These are phyloP conservation scores for Pungitius pungitius DNA, from an alignment of 2,113 vertebrate genomes.

Conservation along the genomic window DNA sequence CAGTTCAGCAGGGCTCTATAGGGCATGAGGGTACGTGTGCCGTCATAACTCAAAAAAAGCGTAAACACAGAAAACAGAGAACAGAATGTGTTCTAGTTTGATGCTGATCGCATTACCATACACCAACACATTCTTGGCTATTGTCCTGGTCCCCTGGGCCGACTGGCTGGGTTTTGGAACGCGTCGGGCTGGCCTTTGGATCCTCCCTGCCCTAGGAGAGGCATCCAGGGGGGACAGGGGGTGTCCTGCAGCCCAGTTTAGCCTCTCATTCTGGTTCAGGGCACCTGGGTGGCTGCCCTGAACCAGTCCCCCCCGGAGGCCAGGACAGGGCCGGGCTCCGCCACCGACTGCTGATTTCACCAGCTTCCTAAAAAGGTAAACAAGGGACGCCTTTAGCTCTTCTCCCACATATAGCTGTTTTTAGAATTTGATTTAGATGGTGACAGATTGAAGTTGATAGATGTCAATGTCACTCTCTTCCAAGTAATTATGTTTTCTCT, in stretches of 20 bases:
- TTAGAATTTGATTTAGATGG: not conserved
- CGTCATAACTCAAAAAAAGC: conserved; percentile 45
- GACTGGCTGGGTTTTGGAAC: conserved; percentile 50
- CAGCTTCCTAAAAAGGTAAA: conserved; percentile 47
- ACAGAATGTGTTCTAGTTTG: conserved; percentile 55
- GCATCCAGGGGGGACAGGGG: conserved; percentile 40
- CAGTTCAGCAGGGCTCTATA: conserved; percentile 52
- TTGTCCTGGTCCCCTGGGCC: conserved; percentile 63
- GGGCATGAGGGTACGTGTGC: conserved; percentile 27
- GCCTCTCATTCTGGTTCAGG: conserved; percentile 70
- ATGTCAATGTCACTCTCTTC: conserved; percentile 16
- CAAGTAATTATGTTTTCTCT: not conserved
- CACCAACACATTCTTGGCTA: conserved; percentile 73
- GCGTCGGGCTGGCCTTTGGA: conserved; percentile 50
- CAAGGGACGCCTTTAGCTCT: conserved; percentile 24
- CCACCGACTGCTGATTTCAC: conserved; percentile 36
- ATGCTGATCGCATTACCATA: conserved; percentile 74
- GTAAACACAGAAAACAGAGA: conserved; percentile 44
- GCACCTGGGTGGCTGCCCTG: conserved; percentile 63
- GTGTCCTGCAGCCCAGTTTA: conserved; percentile 66
- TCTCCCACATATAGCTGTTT: not conserved
- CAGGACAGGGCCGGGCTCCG: not conserved
- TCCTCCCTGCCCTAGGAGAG: conserved; percentile 50
- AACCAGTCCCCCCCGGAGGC: conserved; percentile 21
- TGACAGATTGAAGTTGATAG: conserved; percentile 38